These are phyloP conservation scores for Drosophila littoralis DNA, from an alignment of 1,140 invertebrate genomes.

Conservation along the genomic window DNA sequence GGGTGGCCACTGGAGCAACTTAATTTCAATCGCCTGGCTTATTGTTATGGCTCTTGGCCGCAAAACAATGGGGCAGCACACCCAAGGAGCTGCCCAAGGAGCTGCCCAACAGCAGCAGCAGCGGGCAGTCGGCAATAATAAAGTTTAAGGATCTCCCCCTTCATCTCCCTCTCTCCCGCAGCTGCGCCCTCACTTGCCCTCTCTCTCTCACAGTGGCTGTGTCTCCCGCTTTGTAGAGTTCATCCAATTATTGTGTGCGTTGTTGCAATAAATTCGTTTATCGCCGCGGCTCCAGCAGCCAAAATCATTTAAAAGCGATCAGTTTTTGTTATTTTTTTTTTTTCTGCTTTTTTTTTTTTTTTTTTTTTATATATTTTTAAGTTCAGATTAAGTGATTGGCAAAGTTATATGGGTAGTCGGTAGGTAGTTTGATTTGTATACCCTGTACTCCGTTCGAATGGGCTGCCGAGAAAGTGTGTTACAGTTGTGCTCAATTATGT, in stretches of 20 bases:
- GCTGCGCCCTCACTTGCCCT: neutral
- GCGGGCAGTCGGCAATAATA: constrained; percentile 59
- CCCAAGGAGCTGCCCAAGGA: constrained; percentile 67
- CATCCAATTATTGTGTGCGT: constrained; percentile 79
- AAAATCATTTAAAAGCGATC: constrained; percentile 82
- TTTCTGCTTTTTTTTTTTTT: neutral
- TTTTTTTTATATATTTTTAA: constrained; percentile 24
- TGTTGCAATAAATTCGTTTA: constrained; percentile 84
- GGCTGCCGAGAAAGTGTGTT: neutral
- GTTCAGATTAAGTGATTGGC: constrained; percentile 60
- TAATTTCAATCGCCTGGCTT: constrained; percentile 77
- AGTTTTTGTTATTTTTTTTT: constrained; percentile 26
- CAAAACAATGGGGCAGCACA: constrained; percentile 58
- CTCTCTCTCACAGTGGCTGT: neutral
- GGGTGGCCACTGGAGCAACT: constrained; percentile 70
- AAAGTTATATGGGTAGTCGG: constrained; percentile 42
- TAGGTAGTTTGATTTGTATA: constrained; percentile 31
- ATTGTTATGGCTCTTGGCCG: constrained; percentile 66
- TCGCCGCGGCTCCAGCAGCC: constrained; percentile 72
- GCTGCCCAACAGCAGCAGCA: neutral
- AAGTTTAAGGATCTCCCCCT: constrained; percentile 75
- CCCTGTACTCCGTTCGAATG: neutral
- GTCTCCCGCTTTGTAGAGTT: constrained; percentile 30
- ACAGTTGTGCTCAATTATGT: too few species aligned
- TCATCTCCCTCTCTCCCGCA: constrained; percentile 33